A percentile compares a stretch with the other conserved stretches of the same genome.
phyloP scores from a whole-genome alignment of 2,113 vertebrate genomes.

The Zosterops japonicus region DNA sequence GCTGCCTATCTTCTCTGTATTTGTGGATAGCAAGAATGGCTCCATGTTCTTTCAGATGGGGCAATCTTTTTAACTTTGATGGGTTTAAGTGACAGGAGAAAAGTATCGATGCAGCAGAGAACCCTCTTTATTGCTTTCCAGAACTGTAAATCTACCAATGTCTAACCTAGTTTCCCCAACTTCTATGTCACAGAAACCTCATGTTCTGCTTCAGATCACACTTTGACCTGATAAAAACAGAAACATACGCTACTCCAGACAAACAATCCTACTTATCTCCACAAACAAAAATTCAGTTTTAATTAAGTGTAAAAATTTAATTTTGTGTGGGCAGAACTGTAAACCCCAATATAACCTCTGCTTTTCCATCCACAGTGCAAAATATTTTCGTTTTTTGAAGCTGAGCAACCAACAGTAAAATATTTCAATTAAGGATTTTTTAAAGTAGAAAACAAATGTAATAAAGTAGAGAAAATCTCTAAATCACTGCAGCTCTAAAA shows the following conservation, averaged over 20 bases:
- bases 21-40: background rate
- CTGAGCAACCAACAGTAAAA: background rate
- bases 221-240: background rate
- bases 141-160: background rate
- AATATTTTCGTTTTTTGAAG: background rate
- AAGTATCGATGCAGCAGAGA: background rate
- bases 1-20: background rate
- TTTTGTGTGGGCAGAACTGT: background rate
- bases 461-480: background rate
- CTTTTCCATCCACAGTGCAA: background rate
- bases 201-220: background rate
- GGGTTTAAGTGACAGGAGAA: constrained; percentile 30
- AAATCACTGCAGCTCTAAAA: background rate
- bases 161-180: constrained; percentile 5
- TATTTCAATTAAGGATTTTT: background rate
- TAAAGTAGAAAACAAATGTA: background rate
- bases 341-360: background rate
- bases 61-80: constrained; percentile 45
- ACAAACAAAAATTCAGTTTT: background rate
- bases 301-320: background rate
- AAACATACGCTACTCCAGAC: rapidly evolving
- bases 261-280: background rate
- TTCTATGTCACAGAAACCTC: background rate
- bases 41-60: constrained; percentile 27
- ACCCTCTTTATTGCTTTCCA: constrained; percentile 28